phyloP scores from a whole-genome alignment of 2,113 vertebrate genomes.

The Podiceps cristatus region DNA sequence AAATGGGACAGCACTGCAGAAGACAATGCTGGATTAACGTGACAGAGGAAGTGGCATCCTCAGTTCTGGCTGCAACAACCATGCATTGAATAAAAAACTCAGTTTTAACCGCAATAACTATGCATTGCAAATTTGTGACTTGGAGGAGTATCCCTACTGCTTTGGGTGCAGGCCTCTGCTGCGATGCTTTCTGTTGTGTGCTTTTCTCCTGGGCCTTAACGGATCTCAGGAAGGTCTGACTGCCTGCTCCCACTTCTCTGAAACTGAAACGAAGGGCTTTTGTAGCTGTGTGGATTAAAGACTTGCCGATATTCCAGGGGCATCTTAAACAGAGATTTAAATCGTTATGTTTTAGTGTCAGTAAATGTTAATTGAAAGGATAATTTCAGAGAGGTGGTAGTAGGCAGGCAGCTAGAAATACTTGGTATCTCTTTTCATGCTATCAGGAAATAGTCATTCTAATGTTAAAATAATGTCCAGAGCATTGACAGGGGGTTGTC shows the following conservation, averaged over 20 bases:
- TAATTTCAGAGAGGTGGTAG: not conserved
- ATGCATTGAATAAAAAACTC: too few relatives aligned
- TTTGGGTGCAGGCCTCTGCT: not conserved
- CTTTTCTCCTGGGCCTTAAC: not conserved
- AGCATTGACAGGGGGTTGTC: not conserved
- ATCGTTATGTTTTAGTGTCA: not conserved
- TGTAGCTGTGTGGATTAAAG: not conserved
- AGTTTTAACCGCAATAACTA: too few relatives aligned
- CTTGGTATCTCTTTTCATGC: not conserved
- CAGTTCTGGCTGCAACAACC: not conserved
- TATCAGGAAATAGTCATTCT: too few relatives aligned
- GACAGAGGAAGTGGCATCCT: not conserved
- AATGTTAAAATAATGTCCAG: not conserved
- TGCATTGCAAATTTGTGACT: not conserved
- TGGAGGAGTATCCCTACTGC: not conserved
- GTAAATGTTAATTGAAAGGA: not conserved
- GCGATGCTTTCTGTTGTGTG: fast-evolving
- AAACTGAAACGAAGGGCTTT: not conserved
- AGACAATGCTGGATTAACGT: not conserved
- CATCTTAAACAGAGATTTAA: not conserved
- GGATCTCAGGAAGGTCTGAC: not conserved
- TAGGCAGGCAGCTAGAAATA: not conserved
- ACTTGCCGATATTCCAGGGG: not conserved
- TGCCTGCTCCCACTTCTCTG: not conserved
- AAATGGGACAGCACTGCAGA: not conserved